phyloP scores from a whole-genome alignment of 2,113 vertebrate species.

The Perca fluviatilis region DNA sequence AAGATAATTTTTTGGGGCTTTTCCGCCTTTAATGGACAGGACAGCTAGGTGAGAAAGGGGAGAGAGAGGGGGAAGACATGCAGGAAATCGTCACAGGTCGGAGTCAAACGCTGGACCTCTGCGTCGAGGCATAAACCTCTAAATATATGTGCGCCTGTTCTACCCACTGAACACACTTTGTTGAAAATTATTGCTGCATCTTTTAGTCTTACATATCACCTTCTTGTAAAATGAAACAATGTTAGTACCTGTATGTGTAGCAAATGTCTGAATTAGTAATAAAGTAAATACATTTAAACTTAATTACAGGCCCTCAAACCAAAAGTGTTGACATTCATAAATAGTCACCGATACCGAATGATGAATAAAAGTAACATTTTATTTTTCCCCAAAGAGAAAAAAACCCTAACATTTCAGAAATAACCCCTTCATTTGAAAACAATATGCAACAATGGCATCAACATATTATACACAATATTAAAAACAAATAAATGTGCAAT shows the following conservation, averaged over 20 bases:
- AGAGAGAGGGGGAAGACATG: too few relatives aligned
- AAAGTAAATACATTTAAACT: background rate
- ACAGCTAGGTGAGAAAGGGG: too few relatives aligned
- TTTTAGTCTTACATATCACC: background rate
- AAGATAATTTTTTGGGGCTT: too few relatives aligned
- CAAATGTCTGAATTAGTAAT: background rate
- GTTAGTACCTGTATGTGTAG: background rate
- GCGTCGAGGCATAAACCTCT: too few relatives aligned
- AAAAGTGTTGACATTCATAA: background rate
- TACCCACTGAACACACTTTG: background rate
- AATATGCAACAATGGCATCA: background rate
- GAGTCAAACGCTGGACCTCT: too few relatives aligned
- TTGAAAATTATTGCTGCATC: background rate
- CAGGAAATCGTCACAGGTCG: too few relatives aligned
- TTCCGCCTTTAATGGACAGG: too few relatives aligned
- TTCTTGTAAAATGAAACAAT: too few relatives aligned
- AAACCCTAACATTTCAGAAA: constrained; percentile 13
- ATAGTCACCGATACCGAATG: background rate
- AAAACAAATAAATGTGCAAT: constrained; percentile 68
- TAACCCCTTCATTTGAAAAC: constrained; percentile 63
- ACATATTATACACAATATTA: constrained; percentile 13
- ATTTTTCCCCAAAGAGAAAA: constrained; percentile 26
- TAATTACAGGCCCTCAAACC: background rate
- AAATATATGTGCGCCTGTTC: too few relatives aligned
- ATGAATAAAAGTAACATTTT: constrained; percentile 22